phyloP scores from a whole-genome alignment of 2,888 invertebrate species.

The Drosophila robusta region DNA sequence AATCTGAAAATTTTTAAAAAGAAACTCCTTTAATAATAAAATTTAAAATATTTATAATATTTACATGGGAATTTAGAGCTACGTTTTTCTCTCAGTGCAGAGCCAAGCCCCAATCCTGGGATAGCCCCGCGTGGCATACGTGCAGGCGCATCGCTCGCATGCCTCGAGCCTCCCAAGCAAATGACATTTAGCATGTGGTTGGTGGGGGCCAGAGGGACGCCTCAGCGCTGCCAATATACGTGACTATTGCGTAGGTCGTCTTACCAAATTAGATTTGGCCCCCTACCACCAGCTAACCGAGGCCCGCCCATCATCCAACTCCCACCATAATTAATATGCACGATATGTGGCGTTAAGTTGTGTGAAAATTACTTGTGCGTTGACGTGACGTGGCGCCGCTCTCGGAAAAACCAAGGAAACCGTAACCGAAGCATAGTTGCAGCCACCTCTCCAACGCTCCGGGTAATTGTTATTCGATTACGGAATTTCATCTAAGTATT shows the following conservation, averaged over 20 bases:
- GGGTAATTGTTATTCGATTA: slow-evolving; percentile 62
- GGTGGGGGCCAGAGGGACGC: slow-evolving; percentile 13
- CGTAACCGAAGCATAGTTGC: slow-evolving; percentile 21
- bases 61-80: not conserved
- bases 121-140: slow-evolving; percentile 53
- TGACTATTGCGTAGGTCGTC: slow-evolving; percentile 61
- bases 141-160: slow-evolving; percentile 59
- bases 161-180: slow-evolving; percentile 26
- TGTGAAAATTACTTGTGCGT: slow-evolving; percentile 74
- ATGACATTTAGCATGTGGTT: slow-evolving; percentile 57
- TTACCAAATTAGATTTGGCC: slow-evolving; percentile 72
- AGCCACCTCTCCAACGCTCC: slow-evolving; percentile 15
- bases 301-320: not conserved
- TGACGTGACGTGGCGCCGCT: slow-evolving; percentile 61
- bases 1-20: too few species aligned
- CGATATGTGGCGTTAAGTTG: slow-evolving; percentile 80
- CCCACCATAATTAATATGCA: slow-evolving; percentile 77
- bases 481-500: slow-evolving; percentile 53
- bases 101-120: not conserved
- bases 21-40: too few species aligned
- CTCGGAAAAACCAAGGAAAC: slow-evolving; percentile 43
- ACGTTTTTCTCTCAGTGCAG: not conserved
- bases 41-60: not conserved
- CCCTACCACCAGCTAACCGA: not conserved
- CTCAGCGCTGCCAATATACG: slow-evolving; percentile 45